A percentile compares a stretch with the other conserved stretches of the same genome.
phyloP scores from a whole-genome alignment of 1,140 invertebrate species.

The Yoshiicerus persimilis region DNA sequence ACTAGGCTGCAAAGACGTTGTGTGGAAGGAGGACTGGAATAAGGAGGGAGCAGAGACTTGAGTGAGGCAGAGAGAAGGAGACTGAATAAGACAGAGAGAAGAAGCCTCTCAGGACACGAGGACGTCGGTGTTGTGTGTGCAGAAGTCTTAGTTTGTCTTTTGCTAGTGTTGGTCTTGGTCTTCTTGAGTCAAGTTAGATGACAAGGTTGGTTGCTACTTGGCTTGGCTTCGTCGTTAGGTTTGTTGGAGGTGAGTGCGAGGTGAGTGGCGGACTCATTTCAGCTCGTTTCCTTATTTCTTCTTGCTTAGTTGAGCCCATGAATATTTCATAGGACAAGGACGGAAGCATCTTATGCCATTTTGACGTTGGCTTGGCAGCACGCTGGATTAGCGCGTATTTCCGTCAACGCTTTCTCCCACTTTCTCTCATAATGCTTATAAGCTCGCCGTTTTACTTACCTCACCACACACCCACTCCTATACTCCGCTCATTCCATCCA shows the following conservation, averaged over 20 bases:
- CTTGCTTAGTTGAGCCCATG: conserved; percentile 30
- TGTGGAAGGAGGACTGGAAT: too few species aligned
- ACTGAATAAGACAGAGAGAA: background rate
- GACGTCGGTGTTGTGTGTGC: background rate
- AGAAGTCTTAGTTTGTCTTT: background rate
- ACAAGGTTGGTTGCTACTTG: background rate
- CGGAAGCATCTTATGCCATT: conserved; percentile 20
- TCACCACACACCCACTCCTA: background rate
- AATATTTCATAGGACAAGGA: conserved; percentile 22
- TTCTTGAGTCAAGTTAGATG: background rate
- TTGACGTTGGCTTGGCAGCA: background rate
- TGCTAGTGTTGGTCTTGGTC: background rate
- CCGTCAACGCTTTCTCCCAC: background rate
- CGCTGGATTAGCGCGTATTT: background rate
- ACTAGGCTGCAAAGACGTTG: too few species aligned
- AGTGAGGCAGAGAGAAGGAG: background rate
- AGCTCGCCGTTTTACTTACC: background rate
- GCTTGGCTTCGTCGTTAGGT: background rate
- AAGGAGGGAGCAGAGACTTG: too few species aligned
- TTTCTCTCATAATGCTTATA: background rate
- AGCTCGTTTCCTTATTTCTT: conserved; percentile 30
- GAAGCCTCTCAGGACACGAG: background rate
- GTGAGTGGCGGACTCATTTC: conserved; percentile 8
- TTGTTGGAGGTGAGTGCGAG: conserved; percentile 1
- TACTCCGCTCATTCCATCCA: too few species aligned